These are phyloP conservation scores for Triplophysa tibetana DNA, from an alignment of 2,113 vertebrate species.

Conservation along the genomic window DNA sequence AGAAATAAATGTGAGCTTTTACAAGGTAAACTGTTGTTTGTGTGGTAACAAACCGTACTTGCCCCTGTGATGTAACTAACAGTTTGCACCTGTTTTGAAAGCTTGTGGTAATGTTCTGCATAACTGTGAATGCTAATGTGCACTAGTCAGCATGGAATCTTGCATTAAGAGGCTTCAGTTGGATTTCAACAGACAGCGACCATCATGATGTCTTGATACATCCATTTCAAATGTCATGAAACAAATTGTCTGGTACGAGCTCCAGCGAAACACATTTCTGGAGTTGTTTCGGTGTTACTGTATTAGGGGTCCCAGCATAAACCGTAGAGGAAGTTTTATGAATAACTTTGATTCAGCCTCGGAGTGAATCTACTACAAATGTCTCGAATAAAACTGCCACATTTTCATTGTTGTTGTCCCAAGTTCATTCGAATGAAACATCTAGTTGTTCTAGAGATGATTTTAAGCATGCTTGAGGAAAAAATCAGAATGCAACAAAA, in stretches of 20 bases:
- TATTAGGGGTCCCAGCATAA: neutral
- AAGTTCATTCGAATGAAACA: conserved; percentile 3
- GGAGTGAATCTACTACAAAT: conserved; percentile 1
- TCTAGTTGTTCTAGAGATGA: neutral
- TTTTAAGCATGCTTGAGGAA: neutral
- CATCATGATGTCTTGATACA: neutral
- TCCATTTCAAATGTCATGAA: neutral
- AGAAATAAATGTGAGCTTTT: neutral
- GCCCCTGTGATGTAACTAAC: conserved; percentile 9
- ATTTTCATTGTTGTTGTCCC: neutral
- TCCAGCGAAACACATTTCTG: neutral
- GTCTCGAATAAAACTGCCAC: conserved; percentile 9
- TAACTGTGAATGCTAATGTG: conserved; percentile 60
- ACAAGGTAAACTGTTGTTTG: conserved; percentile 1
- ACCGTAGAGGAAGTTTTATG: neutral
- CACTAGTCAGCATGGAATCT: conserved; percentile 28
- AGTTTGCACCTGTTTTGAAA: conserved; percentile 27
- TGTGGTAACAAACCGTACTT: neutral
- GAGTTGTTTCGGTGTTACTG: neutral
- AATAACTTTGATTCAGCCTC: conserved; percentile 2
- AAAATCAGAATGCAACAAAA: neutral
- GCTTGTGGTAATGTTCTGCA: conserved; percentile 28
- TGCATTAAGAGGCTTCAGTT: conserved; percentile 15
- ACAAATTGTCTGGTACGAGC: neutral
- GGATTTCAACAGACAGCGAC: neutral